phyloP scores from a whole-genome alignment of 2,797 vertebrate species.

The Hybognathus amarus region DNA sequence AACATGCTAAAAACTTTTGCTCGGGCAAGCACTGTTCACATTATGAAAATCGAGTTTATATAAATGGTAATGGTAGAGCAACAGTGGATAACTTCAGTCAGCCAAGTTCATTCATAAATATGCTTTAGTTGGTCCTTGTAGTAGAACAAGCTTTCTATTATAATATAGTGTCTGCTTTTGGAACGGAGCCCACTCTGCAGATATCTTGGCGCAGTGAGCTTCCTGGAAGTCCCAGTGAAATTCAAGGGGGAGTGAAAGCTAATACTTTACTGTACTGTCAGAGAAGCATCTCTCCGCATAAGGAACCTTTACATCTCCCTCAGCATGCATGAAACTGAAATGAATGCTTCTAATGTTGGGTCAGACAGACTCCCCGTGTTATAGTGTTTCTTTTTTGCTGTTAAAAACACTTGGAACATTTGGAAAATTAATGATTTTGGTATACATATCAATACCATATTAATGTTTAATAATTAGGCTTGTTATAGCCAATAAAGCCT shows the following conservation, averaged over 20 bases:
- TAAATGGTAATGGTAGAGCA: conserved; percentile 15
- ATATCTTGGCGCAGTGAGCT: conserved; percentile 63
- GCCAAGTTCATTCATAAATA: not conserved
- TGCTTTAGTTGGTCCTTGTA: conserved; percentile 55
- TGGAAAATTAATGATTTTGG: too few species aligned
- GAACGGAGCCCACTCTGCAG: conserved; percentile 57
- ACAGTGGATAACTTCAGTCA: conserved; percentile 32
- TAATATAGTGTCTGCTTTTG: conserved; percentile 62
- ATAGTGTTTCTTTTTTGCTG: too few species aligned
- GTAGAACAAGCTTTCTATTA: conserved; percentile 35
- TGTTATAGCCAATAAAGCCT: too few species aligned
- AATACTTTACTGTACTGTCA: conserved; percentile 66
- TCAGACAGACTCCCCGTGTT: not conserved
- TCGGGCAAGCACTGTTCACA: not conserved
- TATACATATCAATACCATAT: too few species aligned
- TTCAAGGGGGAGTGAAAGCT: conserved; percentile 74
- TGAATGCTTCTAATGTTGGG: conserved; percentile 1
- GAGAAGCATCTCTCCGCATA: conserved; percentile 56
- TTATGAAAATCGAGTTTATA: not conserved
- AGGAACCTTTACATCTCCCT: conserved; percentile 42
- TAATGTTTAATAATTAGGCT: too few species aligned
- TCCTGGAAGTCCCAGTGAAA: conserved; percentile 73
- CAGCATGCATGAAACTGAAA: conserved; percentile 52
- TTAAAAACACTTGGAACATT: too few species aligned
- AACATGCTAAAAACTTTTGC: not conserved